A percentile compares a stretch with the other conserved stretches of the same genome.
These are phyloP conservation scores for Dolichoris vasculosae DNA, from an alignment of 1,140 invertebrate species.

Conservation along the genomic window DNA sequence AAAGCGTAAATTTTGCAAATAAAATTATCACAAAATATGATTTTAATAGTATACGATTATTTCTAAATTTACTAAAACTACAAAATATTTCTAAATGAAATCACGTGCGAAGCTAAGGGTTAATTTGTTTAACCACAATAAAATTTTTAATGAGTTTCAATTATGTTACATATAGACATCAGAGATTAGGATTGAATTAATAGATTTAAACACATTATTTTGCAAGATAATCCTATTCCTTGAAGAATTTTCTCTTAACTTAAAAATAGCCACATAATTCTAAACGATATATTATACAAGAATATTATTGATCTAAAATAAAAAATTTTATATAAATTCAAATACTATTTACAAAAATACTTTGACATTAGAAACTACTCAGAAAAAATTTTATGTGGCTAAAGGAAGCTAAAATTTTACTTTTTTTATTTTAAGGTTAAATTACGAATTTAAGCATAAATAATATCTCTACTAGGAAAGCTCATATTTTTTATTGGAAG, in stretches of 20 bases:
- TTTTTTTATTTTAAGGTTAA: background rate
- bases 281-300: background rate
- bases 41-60: background rate
- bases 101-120: conserved; percentile 26
- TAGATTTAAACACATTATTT: background rate
- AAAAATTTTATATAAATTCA: background rate
- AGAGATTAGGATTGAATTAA: conserved; percentile 36
- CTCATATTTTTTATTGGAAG: background rate
- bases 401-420: background rate
- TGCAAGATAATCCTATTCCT: conserved; percentile 45
- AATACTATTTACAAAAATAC: background rate
- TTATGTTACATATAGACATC: conserved; percentile 21
- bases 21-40: conserved; percentile 20
- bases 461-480: background rate
- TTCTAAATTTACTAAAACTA: conserved; percentile 41
- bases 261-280: conserved; percentile 32
- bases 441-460: background rate
- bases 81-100: conserved; percentile 26
- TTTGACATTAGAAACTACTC: background rate
- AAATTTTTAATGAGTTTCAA: conserved; percentile 44
- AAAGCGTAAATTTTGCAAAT: conserved; percentile 32
- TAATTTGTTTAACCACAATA: conserved; percentile 34
- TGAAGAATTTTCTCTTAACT: conserved; percentile 46
- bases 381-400: conserved; percentile 46
- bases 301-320: background rate